These are phyloP conservation scores for Malurus elegans DNA, from an alignment of 2,113 vertebrate genomes.

Conservation along the genomic window DNA sequence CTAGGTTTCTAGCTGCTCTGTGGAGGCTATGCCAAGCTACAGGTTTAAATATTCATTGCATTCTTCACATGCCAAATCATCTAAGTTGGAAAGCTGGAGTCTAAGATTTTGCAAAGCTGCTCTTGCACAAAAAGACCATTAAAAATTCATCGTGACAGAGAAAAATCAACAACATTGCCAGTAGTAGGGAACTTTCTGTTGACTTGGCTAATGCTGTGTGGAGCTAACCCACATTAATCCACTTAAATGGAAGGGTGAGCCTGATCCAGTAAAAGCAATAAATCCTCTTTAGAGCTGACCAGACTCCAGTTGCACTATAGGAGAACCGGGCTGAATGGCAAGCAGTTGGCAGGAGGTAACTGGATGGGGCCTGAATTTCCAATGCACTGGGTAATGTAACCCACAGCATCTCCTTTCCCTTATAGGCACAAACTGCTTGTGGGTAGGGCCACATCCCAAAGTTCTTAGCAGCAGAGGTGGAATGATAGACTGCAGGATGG, in stretches of 20 bases:
- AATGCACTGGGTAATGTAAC: not conserved
- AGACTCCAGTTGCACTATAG: not conserved
- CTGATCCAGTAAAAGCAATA: slow-evolving; percentile 59
- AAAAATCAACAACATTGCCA: slow-evolving; percentile 28
- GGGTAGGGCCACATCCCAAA: not conserved
- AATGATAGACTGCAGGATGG: not conserved
- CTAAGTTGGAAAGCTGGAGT: not conserved
- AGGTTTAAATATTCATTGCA: slow-evolving; percentile 50
- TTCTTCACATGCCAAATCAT: slow-evolving; percentile 38
- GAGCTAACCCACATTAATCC: slow-evolving; percentile 56
- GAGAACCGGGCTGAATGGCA: not conserved
- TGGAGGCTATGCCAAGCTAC: not conserved
- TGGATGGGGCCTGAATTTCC: slow-evolving; percentile 18
- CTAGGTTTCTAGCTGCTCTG: not conserved
- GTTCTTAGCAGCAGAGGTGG: not conserved
- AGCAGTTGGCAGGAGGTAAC: slow-evolving; percentile 5
- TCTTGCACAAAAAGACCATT: slow-evolving; percentile 57
- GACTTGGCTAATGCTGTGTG: slow-evolving; percentile 42
- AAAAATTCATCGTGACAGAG: slow-evolving; percentile 46
- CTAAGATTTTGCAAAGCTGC: slow-evolving; percentile 47
- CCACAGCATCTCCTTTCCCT: not conserved
- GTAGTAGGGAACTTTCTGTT: slow-evolving; percentile 39
- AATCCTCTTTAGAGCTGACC: slow-evolving; percentile 53
- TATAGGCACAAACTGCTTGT: rapidly evolving
- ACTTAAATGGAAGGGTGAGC: slow-evolving; percentile 53